phyloP scores from a whole-genome alignment of 2,113 vertebrate species.

The Fukomys damarensis region DNA sequence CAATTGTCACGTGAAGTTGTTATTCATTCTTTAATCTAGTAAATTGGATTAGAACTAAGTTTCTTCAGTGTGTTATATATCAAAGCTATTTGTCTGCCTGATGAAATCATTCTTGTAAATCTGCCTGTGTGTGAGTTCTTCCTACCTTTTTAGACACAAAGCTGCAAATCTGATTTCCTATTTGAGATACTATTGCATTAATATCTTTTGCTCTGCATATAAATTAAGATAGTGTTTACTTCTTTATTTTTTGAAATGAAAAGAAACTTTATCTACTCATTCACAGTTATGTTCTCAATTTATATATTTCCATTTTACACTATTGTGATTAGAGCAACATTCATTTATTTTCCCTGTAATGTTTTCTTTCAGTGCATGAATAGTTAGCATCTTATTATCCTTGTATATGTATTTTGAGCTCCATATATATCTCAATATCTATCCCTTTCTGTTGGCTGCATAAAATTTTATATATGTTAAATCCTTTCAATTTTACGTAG shows the following conservation, averaged over 20 bases:
- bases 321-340: background rate
- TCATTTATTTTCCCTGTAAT: background rate
- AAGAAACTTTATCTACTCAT: background rate
- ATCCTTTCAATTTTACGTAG: background rate
- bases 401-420: background rate
- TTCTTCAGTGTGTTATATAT: conserved; percentile 56
- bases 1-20: conserved; percentile 57
- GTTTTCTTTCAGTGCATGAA: background rate
- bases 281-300: background rate
- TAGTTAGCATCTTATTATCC: conserved; percentile 18
- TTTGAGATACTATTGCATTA: conserved; percentile 19
- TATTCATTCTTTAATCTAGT: conserved; percentile 70
- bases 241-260: conserved; percentile 14
- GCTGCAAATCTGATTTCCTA: conserved; percentile 39
- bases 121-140: conserved; percentile 29
- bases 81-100: conserved; percentile 44
- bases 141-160: conserved; percentile 28
- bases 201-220: background rate
- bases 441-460: background rate
- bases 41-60: conserved; percentile 61
- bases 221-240: conserved; percentile 29
- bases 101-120: conserved; percentile 70
- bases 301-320: conserved; percentile 18
- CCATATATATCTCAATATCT: background rate
- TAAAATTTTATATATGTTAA: background rate